Conservation (phyloP, 2,888 invertebrate species). For the Cataglyphis altisquamis region DNA sequence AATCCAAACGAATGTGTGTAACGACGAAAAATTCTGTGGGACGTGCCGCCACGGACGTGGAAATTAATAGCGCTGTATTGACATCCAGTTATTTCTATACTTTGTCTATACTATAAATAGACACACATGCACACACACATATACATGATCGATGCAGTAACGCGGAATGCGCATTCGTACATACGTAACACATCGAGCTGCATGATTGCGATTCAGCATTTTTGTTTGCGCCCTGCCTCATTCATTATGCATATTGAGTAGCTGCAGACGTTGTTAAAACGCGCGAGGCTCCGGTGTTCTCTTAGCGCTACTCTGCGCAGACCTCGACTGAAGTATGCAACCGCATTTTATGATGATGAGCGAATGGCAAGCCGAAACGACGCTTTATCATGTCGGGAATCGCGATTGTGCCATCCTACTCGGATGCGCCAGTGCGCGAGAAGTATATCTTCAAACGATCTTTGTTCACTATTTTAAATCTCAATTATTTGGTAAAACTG, state of each 20-base stretch:
- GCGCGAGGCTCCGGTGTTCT: constrained; percentile 9
- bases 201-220: constrained; percentile 30
- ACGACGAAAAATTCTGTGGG: constrained; percentile 56
- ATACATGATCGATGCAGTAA: constrained; percentile 4
- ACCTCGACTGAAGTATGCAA: constrained; percentile 1
- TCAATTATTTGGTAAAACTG: not conserved
- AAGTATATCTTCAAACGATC: not conserved
- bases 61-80: constrained; percentile 46
- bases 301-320: not conserved
- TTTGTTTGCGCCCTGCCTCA: constrained; percentile 22
- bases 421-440: not conserved
- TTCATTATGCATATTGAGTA: constrained; percentile 30
- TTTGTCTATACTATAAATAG: constrained; percentile 43
- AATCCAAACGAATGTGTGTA: constrained; percentile 37
- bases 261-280: constrained; percentile 23
- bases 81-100: constrained; percentile 47
- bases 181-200: constrained; percentile 14
- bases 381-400: constrained; percentile 13
- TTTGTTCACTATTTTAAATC: not conserved
- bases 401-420: constrained; percentile 1
- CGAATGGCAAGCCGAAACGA: constrained; percentile 1
- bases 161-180: constrained; percentile 17
- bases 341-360: constrained; percentile 20
- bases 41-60: constrained; percentile 56
- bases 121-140: not conserved